Evolutionary conservation across 2,113 vertebrate species (phyloP), one percentile per base, ranked within the genome.

Genomic region (Tragelaphus buxtoni): DNA sequence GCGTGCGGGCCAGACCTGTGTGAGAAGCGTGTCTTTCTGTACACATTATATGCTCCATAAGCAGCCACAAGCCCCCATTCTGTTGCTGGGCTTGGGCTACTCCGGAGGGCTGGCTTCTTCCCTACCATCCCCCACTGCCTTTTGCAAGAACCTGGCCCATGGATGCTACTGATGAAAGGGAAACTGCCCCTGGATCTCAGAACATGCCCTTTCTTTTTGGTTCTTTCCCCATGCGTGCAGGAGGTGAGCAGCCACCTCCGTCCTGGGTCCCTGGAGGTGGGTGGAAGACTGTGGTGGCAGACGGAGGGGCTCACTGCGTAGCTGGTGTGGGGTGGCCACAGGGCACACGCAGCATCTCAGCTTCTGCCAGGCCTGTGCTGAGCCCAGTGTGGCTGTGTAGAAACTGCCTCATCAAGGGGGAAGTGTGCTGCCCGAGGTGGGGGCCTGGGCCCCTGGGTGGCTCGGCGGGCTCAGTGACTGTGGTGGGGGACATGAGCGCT

Each of bases 401-500:
- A 93, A 98, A 99, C 84, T 97, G 99, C 96, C 2, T 95, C 65
- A 99, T 98, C 63, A 98, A 2, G 4, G 99, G 99, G 28, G 99
- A 98, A 26, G 98, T 77, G 9, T 98, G 98, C 10, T 98, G 97
- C 77, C 98, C 98, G 1, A 98, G 96, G 0, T 82, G 97, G 18
- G 98, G 95, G 0, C 87, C 97, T 1, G 98, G 98, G 7, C 98
- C 97, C 0, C 97, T 98, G 35, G 96, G 97, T 0, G 98, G 98
- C 95, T 99, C 99, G 8, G 99, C 98, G 32, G 99, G 98, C 93
- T 99, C 98, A 0, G 99, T 99, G 97, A 99, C 98, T 0, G 98
- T 98, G 20, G 99, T 99, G 24, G 99, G 99, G 0, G 99, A 99
- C 3, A 98, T 98, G 95, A 99, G 99, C 79, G 99, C 98, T 72